Evolutionary conservation across 2,888 invertebrate species (phyloP).

Genomic region (Drosophila leonis): DNA sequence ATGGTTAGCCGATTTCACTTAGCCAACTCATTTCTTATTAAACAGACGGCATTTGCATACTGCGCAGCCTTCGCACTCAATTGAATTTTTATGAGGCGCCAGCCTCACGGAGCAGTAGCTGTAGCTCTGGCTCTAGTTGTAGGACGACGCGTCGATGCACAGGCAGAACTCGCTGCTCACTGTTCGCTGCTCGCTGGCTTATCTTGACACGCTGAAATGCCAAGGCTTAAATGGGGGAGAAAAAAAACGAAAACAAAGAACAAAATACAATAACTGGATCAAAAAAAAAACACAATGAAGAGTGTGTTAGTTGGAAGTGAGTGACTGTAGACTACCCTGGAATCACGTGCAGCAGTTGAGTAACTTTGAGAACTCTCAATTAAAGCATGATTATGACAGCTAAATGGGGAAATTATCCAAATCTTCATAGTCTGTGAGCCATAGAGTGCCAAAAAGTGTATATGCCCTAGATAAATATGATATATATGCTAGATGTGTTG

Average conservation of each 20-base stretch:
- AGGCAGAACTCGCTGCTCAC: background rate
- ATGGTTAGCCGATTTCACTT: constrained; percentile 46
- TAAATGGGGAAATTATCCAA: too few species aligned
- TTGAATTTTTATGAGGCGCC: constrained; percentile 63
- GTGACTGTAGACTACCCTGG: background rate
- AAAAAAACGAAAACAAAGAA: constrained; percentile 15
- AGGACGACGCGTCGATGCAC: constrained; percentile 7
- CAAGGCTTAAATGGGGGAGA: constrained; percentile 11
- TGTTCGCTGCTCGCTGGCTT: constrained; percentile 38
- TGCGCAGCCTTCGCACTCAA: constrained; percentile 33
- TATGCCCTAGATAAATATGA: too few species aligned
- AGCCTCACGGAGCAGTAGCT: constrained; percentile 12
- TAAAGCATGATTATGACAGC: too few species aligned
- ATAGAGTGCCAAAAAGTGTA: too few species aligned
- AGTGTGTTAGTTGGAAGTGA: background rate
- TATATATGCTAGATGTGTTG: too few species aligned
- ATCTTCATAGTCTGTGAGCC: too few species aligned
- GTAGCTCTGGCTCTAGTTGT: background rate
- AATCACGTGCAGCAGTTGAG: background rate
- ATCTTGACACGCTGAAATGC: constrained; percentile 54
- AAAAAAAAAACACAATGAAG: background rate
- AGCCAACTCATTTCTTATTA: constrained; percentile 34
- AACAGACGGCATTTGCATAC: constrained; percentile 55
- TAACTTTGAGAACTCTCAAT: too few species aligned
- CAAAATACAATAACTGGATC: constrained; percentile 12